Percentiles rank a stretch among this genome's conserved stretches.
phyloP scores from a whole-genome alignment of 2,113 vertebrate genomes.

The Dipodomys merriami region DNA sequence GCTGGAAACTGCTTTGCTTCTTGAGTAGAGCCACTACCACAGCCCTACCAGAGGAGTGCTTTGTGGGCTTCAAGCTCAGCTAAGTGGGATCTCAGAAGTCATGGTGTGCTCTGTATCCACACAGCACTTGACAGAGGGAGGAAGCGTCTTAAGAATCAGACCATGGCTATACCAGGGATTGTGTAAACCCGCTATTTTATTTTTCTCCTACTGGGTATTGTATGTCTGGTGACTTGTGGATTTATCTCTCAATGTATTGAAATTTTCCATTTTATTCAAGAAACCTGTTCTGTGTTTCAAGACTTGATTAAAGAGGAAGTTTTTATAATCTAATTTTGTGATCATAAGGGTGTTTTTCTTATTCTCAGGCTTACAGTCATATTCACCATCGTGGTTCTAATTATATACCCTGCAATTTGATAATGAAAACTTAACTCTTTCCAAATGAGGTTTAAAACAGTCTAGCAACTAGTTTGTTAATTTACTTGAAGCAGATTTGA shows the following conservation, averaged over 20 bases:
- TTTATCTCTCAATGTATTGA: slow-evolving; percentile 70
- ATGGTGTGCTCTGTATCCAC: background rate
- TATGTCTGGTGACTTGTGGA: slow-evolving; percentile 55
- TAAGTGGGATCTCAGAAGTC: slow-evolving; percentile 21
- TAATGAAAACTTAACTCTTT: slow-evolving; percentile 30
- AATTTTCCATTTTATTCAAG: slow-evolving; percentile 74
- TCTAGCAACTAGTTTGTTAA: background rate
- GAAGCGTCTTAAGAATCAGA: background rate
- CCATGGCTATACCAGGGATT: slow-evolving; percentile 10
- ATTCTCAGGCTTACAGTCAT: background rate
- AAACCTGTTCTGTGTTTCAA: slow-evolving; percentile 67
- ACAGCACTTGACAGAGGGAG: background rate
- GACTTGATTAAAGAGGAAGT: slow-evolving; percentile 79
- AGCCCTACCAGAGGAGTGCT: background rate
- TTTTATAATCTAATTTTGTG: slow-evolving; percentile 63
- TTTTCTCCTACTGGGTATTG: slow-evolving; percentile 48
- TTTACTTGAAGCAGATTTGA: background rate
- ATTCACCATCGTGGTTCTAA: slow-evolving; percentile 7
- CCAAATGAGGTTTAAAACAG: slow-evolving; percentile 4
- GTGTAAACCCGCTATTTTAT: slow-evolving; percentile 31
- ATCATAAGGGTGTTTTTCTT: background rate
- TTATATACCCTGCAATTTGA: background rate
- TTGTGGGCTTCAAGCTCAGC: background rate
- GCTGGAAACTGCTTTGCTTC: slow-evolving; percentile 55
- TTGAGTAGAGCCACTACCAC: slow-evolving; percentile 35